Percentiles rank a stretch among this genome's conserved stretches.
Evolutionary conservation across 2,797 vertebrate species (phyloP).

Genomic region (Acrossocheilus wenchowensis): DNA sequence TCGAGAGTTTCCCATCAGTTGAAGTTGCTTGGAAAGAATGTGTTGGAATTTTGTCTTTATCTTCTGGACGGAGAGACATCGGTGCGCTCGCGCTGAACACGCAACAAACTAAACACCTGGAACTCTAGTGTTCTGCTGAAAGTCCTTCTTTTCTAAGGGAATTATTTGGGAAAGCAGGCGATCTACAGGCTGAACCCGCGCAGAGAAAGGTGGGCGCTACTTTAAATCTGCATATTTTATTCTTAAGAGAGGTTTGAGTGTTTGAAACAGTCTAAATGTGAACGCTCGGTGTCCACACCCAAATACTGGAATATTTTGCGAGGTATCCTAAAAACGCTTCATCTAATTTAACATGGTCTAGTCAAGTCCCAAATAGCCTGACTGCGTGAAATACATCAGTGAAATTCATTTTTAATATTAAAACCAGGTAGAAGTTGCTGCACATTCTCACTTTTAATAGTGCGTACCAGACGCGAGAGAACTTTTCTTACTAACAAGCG

Average conservation of each 20-base stretch:
- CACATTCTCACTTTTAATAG: not conserved
- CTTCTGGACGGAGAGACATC: not conserved
- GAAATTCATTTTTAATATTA: not conserved
- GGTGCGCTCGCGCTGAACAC: slow-evolving; percentile 31
- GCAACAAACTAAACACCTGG: slow-evolving; percentile 20
- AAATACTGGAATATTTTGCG: not conserved
- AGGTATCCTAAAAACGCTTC: not conserved
- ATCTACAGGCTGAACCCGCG: slow-evolving; percentile 19
- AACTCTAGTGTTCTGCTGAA: not conserved
- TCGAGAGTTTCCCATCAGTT: slow-evolving; percentile 52
- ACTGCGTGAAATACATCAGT: no score
- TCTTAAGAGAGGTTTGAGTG: not conserved
- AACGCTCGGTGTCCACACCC: slow-evolving; percentile 14
- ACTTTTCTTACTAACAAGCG: not conserved
- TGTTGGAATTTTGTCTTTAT: slow-evolving; percentile 52
- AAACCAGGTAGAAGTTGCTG: not conserved
- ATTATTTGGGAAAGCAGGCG: slow-evolving; percentile 21
- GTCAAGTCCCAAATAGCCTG: not conserved
- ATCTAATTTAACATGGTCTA: not conserved
- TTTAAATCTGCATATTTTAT: not conserved
- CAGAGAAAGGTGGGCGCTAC: slow-evolving; percentile 28
- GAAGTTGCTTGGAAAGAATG: slow-evolving; percentile 68
- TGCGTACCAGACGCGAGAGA: not conserved
- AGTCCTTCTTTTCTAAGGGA: not conserved
- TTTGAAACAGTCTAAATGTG: not conserved